Evolutionary conservation across 2,888 invertebrate species (phyloP).

Genomic region (Cartodere bifasciata): DNA sequence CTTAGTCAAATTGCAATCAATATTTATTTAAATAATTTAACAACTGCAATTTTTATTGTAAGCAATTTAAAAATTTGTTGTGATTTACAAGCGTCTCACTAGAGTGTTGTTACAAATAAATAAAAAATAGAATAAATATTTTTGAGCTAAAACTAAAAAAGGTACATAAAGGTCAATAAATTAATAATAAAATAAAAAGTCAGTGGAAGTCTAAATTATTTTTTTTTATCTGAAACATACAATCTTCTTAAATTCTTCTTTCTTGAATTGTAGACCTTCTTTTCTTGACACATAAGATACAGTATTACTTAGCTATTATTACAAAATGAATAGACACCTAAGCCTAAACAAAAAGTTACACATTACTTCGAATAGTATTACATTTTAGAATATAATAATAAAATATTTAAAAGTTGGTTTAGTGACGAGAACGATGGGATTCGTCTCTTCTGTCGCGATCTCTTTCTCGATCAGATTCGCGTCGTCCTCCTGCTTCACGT

Average conservation of each 20-base stretch:
- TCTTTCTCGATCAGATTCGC: constrained; percentile 52
- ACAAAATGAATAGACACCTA: constrained; percentile 4
- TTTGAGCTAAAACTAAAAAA: too few relatives aligned
- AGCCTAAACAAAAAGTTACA: constrained; percentile 1
- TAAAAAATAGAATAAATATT: too few relatives aligned
- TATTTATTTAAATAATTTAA: neutral
- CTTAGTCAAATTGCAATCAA: too few relatives aligned
- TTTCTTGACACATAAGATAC: constrained; percentile 4
- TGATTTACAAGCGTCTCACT: too few relatives aligned
- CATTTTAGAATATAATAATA: constrained; percentile 6
- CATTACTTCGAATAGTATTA: neutral
- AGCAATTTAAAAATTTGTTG: too few relatives aligned
- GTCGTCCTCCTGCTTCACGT: constrained; percentile 37
- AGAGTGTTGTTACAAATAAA: too few relatives aligned
- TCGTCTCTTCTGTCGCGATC: constrained; percentile 54
- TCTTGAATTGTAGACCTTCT: constrained; percentile 2
- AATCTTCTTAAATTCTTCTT: constrained; percentile 24
- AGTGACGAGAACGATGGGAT: constrained; percentile 61
- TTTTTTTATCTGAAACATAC: constrained; percentile 26
- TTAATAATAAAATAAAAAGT: constrained; percentile 17
- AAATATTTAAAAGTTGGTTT: constrained; percentile 17
- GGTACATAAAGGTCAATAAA: constrained; percentile 14
- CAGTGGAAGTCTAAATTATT: constrained; percentile 21
- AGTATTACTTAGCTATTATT: constrained; percentile 1
- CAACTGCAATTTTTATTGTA: constrained; percentile 7